phyloP scores from a whole-genome alignment of 2,888 invertebrate species.

The Punctoribates punctum region DNA sequence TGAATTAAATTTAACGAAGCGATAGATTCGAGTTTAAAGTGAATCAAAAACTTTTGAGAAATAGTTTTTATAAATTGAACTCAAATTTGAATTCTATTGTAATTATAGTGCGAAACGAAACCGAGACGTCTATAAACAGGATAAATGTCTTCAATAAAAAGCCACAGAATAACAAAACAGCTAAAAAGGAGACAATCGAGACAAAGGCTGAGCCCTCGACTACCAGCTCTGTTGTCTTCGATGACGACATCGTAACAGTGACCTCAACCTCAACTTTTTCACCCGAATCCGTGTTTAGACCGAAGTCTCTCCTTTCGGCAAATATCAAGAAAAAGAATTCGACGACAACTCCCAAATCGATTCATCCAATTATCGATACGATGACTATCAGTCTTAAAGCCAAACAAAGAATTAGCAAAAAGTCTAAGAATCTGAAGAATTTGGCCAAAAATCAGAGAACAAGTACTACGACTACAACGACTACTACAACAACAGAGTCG shows the following conservation, averaged over 20 bases:
- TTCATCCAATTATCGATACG: constrained; percentile 9
- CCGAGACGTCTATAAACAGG: not conserved
- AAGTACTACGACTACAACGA: not conserved
- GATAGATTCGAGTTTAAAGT: not conserved
- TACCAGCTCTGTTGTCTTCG: constrained; percentile 8
- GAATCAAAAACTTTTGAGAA: not conserved
- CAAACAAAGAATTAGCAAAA: constrained; percentile 4
- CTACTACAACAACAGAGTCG: constrained; percentile 13
- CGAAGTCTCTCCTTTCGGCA: not conserved
- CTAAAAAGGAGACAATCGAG: not conserved
- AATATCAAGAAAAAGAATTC: constrained; percentile 26
- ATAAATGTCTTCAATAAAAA: not conserved
- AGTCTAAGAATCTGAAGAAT: not conserved
- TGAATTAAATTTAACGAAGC: not conserved
- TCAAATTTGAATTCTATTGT: not conserved
- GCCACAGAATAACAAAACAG: not conserved
- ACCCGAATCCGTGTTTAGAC: constrained; percentile 24
- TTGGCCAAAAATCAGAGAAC: not conserved
- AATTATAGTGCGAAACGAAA: constrained; percentile 13
- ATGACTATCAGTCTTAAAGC: constrained; percentile 20
- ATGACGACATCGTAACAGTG: constrained; percentile 17
- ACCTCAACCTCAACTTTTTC: constrained; percentile 28
- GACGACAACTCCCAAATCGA: not conserved
- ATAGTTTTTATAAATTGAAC: not conserved
- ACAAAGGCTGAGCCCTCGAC: constrained; percentile 29